phyloP scores from a whole-genome alignment of 2,797 vertebrate genomes.

The Rhinophrynus dorsalis region DNA sequence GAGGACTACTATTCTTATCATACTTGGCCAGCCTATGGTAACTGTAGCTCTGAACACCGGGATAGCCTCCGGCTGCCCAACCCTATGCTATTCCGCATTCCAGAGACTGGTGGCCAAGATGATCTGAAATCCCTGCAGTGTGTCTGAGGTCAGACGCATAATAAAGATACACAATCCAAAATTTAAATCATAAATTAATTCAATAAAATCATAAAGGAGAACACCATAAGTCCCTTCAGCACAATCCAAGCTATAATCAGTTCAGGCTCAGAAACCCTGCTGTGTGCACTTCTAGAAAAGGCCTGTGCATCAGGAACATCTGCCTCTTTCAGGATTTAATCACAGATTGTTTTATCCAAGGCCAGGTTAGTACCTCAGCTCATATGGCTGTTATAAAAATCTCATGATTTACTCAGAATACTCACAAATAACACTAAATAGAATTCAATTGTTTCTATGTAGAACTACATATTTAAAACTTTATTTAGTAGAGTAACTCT shows the following conservation, averaged over 20 bases:
- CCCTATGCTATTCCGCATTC: no score
- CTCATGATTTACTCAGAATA: conserved; percentile 31
- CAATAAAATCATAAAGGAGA: conserved; percentile 9
- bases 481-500: neutral
- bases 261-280: conserved; percentile 38
- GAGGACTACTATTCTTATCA: no score
- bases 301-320: conserved; percentile 36
- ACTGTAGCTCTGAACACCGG: no score
- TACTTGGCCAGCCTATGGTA: no score
- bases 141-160: conserved; percentile 4
- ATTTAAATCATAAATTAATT: conserved; percentile 30
- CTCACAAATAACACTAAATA: conserved; percentile 24
- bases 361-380: conserved; percentile 44
- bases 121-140: conserved; percentile 16
- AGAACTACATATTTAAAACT: conserved; percentile 20
- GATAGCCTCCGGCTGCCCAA: no score
- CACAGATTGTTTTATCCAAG: conserved; percentile 25
- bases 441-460: conserved; percentile 14
- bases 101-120: neutral
- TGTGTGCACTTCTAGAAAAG: conserved; percentile 33
- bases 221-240: conserved; percentile 6
- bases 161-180: conserved; percentile 13
- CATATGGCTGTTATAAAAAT: conserved; percentile 45
- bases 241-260: conserved; percentile 39
- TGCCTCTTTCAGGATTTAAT: conserved; percentile 28